These are phyloP conservation scores for Halcyon chelicuti DNA, from an alignment of 2,797 vertebrate genomes.

Conservation along the genomic window DNA sequence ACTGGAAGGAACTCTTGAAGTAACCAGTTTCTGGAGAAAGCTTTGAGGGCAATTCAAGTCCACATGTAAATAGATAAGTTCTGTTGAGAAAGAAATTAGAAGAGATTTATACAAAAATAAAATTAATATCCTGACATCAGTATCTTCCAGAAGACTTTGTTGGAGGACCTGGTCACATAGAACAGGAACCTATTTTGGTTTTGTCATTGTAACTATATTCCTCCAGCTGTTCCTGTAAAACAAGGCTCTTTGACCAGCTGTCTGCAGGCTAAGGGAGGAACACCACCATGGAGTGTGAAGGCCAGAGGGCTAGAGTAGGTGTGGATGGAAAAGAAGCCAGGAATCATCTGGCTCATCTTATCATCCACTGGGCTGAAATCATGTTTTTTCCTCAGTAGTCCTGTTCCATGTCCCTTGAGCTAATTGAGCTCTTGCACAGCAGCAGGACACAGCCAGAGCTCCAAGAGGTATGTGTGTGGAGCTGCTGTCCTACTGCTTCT, in stretches of 20 bases:
- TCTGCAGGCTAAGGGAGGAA: not conserved
- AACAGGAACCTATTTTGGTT: not conserved
- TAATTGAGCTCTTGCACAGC: not conserved
- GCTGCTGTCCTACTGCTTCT: not conserved
- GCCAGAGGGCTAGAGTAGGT: not conserved
- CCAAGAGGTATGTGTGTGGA: accelerated
- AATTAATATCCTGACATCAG: not conserved
- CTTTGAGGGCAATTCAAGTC: not conserved
- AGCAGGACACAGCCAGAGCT: not conserved
- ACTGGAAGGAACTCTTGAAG: not conserved
- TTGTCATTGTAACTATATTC: not conserved
- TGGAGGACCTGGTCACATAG: not conserved
- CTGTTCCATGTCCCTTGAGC: accelerated
- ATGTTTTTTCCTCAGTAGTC: not conserved
- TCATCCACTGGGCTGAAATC: not conserved
- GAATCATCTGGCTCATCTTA: not conserved
- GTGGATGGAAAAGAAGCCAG: not conserved
- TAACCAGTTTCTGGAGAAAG: not conserved
- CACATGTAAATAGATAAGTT: not conserved
- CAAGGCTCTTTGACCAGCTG: not conserved
- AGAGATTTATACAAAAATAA: not conserved
- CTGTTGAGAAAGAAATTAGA: not conserved
- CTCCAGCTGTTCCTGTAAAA: not conserved
- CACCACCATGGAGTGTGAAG: accelerated
- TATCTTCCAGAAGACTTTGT: not conserved